Percentiles rank a stretch among this genome's conserved stretches.
Evolutionary conservation across 2,113 vertebrate genomes (phyloP).

Genomic region (Morphnarchus princeps): DNA sequence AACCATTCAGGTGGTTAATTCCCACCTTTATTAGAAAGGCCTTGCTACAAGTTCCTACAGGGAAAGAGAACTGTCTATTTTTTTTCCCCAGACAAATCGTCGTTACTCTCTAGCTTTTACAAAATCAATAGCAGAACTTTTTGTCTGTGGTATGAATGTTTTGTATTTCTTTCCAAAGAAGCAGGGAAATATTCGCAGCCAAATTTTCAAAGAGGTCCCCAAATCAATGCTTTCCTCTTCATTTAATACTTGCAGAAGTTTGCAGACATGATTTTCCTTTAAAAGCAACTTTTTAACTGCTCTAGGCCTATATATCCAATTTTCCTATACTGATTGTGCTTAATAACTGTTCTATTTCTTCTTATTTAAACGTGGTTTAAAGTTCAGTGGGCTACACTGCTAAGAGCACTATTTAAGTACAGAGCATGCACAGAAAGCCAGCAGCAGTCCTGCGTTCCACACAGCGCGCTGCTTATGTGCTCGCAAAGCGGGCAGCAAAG

Average conservation of each 20-base stretch:
- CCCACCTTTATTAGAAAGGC: neutral
- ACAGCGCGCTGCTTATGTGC: neutral
- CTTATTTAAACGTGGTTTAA: neutral
- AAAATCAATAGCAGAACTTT: neutral
- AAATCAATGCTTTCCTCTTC: neutral
- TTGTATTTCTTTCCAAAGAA: neutral
- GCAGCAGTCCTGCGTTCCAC: neutral
- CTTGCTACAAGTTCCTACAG: neutral
- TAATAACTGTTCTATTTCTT: neutral
- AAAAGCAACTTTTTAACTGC: neutral
- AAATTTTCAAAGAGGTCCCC: neutral
- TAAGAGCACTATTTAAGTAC: neutral
- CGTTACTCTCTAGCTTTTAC: neutral
- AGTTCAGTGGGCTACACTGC: neutral
- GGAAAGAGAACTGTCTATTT: neutral
- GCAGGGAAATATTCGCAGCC: neutral
- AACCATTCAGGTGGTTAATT: neutral
- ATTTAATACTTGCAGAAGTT: neutral
- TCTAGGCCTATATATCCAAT: neutral
- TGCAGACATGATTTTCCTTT: neutral
- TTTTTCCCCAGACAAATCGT: neutral
- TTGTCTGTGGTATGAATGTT: neutral
- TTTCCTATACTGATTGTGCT: neutral
- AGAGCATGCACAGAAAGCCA: neutral
- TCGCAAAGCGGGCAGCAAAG: neutral